These are phyloP conservation scores for Rambutsinella grinnellia DNA, from an alignment of 2,888 invertebrate genomes.

Conservation along the genomic window DNA sequence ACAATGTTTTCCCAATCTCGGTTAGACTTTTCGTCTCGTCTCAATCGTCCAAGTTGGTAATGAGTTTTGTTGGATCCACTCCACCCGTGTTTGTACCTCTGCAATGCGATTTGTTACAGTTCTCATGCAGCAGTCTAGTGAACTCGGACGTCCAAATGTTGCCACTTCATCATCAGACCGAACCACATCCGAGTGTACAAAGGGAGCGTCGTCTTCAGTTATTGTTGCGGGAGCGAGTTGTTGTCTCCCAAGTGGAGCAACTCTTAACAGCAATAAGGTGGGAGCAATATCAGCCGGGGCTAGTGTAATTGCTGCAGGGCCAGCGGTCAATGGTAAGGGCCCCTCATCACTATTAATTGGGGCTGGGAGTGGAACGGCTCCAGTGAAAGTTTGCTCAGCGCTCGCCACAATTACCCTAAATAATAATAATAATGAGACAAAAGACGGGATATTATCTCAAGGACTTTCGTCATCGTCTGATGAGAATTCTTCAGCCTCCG, in stretches of 20 bases:
- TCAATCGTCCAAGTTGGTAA: too few species aligned
- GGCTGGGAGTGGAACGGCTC: background rate
- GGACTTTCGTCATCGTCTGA: constrained; percentile 43
- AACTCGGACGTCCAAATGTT: constrained; percentile 44
- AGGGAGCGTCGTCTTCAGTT: constrained; percentile 24
- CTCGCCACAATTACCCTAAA: constrained; percentile 6
- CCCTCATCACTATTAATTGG: constrained; percentile 9
- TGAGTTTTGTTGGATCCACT: too few species aligned
- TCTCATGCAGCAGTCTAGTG: constrained; percentile 63
- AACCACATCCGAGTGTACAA: constrained; percentile 8
- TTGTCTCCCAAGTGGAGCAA: background rate
- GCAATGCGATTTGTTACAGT: constrained; percentile 51
- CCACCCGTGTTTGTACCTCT: constrained; percentile 6
- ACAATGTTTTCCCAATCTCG: too few species aligned
- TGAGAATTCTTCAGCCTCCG: constrained; percentile 47
- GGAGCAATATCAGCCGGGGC: background rate
- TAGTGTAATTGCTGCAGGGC: background rate
- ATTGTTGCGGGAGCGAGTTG: constrained; percentile 18
- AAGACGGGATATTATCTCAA: constrained; percentile 27
- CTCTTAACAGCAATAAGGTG: background rate
- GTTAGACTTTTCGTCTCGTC: too few species aligned
- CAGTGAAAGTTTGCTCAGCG: constrained; percentile 11
- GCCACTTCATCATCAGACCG: constrained; percentile 19
- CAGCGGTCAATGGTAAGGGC: background rate
- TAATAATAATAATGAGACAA: constrained; percentile 28